Base-by-base conservation (phyloP, 2,797 vertebrate genomes). In the Sebastes goodei region DNA sequence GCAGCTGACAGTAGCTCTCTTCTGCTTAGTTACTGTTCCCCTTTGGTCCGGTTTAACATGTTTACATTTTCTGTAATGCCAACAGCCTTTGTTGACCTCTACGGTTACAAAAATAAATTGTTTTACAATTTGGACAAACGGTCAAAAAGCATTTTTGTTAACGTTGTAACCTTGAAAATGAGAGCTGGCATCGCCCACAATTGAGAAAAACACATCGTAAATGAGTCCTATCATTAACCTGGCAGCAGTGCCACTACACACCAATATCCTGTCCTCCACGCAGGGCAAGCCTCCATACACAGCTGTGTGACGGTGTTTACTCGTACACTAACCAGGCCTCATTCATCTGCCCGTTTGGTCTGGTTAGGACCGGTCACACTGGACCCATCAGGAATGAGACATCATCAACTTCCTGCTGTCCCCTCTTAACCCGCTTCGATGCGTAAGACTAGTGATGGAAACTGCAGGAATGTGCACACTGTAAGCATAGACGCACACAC, bases 161-260 rank as follows among this genome's bases (percentile, higher is more conserved):
- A 52, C 30, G 29, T 3, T 6, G 20, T 56, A 32, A 81, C 70
- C 76, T 88, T 82, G 74, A 73, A 68, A 64, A 56, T 42, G 27
- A 75, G 17, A 20, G 23, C 46, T 67, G 52, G n/a, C 33, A 52
- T 12, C 32, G 29, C 56, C 42, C 12, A 2, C 55, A 68, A 6
- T 14, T 7, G n/a, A 60, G 27, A 74, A 72, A 65, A 77, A 38
- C 30, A 46, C 12, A 11, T 11, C n/a, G 52, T 57, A 76, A 89
- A 87, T 86, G 65, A 84, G 69, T 25, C 62, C 8, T 80, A 10
- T 80, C 52, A 20, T 84, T 74, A 66, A 57, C 65, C 62, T 68
- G 61, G 60, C 70, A 78, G 61, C 67, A 74, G 57, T 35, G 17
- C 32, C 74, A 59, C 56, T 12, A 42, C 60, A 68, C 59, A 74